Evolutionary conservation across 2,888 invertebrate genomes (phyloP).

Genomic region (Seira ritae): DNA sequence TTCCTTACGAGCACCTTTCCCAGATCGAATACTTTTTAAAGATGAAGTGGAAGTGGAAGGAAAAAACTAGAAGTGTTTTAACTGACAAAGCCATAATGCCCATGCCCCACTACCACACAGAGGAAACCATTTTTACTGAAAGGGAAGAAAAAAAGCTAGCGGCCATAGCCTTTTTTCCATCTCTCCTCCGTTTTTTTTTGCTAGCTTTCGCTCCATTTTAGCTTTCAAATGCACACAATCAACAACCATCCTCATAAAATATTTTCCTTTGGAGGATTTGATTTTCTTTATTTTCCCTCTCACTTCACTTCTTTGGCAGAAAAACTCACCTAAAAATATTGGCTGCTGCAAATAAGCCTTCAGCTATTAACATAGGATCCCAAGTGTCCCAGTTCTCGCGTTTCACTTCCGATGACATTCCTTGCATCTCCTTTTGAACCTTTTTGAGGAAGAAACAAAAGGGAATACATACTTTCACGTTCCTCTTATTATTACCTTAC

Average conservation of each 20-base stretch:
- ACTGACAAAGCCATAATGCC: background rate
- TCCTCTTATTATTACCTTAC: background rate
- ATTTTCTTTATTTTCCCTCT: slow-evolving; percentile 9
- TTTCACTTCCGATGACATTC: slow-evolving; percentile 75
- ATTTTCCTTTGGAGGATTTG: slow-evolving; percentile 27
- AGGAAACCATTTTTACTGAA: background rate
- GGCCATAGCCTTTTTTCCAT: slow-evolving; percentile 15
- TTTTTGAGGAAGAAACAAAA: slow-evolving; percentile 74
- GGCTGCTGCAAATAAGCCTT: slow-evolving; percentile 97
- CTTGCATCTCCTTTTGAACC: slow-evolving; percentile 84
- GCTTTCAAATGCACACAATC: slow-evolving; percentile 27
- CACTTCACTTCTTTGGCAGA: background rate
- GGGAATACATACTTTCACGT: background rate
- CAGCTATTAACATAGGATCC: slow-evolving; percentile 98
- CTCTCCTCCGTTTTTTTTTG: slow-evolving; percentile 8
- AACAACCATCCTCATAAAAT: slow-evolving; percentile 40
- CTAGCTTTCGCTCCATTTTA: background rate
- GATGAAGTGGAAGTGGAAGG: background rate
- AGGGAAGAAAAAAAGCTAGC: background rate
- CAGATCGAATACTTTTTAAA: slow-evolving; percentile 12
- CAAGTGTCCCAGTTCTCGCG: slow-evolving; percentile 97
- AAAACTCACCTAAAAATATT: slow-evolving; percentile 88
- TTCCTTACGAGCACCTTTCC: slow-evolving; percentile 29
- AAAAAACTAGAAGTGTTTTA: slow-evolving; percentile 8
- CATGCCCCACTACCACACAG: slow-evolving; percentile 22